A percentile compares a stretch with the other conserved stretches of the same genome.
Conservation (phyloP, 2,797 vertebrate species). For the Micrastur ruficollis region DNA sequence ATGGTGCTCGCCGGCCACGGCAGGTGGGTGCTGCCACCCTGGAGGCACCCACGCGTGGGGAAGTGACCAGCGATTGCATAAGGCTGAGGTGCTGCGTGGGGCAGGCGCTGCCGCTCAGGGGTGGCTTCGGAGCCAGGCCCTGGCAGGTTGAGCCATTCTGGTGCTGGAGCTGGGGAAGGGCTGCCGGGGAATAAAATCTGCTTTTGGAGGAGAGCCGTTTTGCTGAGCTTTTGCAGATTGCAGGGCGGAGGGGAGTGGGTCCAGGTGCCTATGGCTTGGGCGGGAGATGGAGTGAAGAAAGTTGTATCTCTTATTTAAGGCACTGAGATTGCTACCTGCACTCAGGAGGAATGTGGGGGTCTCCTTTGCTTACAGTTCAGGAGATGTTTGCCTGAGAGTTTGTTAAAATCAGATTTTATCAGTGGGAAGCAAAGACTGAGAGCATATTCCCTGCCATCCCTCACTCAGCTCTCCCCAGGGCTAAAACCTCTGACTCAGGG, state of each 20-base stretch:
- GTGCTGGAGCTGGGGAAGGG: neutral
- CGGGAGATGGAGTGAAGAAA: neutral
- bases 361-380: rapidly evolving
- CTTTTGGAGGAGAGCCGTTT: rapidly evolving
- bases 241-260: neutral
- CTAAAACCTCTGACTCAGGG: conserved; percentile 20
- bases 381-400: neutral
- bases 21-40: neutral
- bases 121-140: neutral
- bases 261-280: neutral
- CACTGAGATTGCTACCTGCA: neutral
- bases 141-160: neutral
- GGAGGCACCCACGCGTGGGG: neutral
- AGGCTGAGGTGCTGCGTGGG: neutral
- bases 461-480: neutral
- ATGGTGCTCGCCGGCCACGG: neutral
- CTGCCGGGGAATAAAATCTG: neutral
- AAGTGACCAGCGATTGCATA: rapidly evolving
- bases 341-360: neutral
- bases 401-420: neutral
- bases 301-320: neutral
- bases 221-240: neutral
- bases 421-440: neutral
- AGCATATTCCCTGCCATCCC: neutral
- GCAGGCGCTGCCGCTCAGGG: neutral